phyloP scores from a whole-genome alignment of 2,113 vertebrate genomes.

The Vombatus ursinus region DNA sequence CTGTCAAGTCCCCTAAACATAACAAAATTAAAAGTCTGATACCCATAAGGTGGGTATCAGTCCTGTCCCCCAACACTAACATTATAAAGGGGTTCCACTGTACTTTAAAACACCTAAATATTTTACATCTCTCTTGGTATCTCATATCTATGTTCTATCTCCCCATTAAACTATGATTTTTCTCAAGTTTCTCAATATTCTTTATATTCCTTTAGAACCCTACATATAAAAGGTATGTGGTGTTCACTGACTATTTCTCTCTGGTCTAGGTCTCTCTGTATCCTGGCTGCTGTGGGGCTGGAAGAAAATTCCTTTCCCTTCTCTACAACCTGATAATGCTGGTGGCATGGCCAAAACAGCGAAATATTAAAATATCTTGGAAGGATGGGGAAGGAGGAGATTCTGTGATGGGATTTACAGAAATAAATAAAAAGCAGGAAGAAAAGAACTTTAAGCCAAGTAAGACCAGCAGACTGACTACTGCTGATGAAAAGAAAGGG shows the following conservation, averaged over 20 bases:
- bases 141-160: not conserved
- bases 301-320: slow-evolving; percentile 17
- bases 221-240: slow-evolving; percentile 42
- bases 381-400: not conserved
- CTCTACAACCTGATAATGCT: slow-evolving; percentile 37
- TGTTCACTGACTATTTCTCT: slow-evolving; percentile 32
- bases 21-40: slow-evolving; percentile 47
- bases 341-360: slow-evolving; percentile 29
- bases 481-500: slow-evolving; percentile 13
- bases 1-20: slow-evolving; percentile 24
- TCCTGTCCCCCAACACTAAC: not conserved
- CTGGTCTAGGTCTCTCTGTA: not conserved
- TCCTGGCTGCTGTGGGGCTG: not conserved
- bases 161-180: slow-evolving; percentile 6
- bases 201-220: slow-evolving; percentile 15
- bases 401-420: slow-evolving; percentile 15
- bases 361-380: slow-evolving; percentile 48
- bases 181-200: slow-evolving; percentile 36
- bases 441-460: slow-evolving; percentile 20
- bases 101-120: not conserved
- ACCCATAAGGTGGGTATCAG: slow-evolving; percentile 3
- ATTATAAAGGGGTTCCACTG: not conserved
- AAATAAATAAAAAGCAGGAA: slow-evolving; percentile 23
- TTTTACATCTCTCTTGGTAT: not conserved
- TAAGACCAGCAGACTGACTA: slow-evolving; percentile 38